Percentiles rank a stretch among this genome's conserved stretches.
Evolutionary conservation across 2,797 vertebrate genomes (phyloP).

Genomic region (Anisognathus igniventris): DNA sequence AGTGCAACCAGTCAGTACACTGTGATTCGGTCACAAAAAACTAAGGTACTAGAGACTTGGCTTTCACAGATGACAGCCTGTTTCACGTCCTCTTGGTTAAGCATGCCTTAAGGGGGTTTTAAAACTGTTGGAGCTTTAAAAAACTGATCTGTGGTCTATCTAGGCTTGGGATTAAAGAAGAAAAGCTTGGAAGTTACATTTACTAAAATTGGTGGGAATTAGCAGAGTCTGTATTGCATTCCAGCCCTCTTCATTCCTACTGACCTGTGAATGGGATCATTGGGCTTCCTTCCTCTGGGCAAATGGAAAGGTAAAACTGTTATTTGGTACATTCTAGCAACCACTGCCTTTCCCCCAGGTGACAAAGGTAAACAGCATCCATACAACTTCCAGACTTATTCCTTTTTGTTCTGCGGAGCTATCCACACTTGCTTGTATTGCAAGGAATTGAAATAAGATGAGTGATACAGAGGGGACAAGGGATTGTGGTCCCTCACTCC

Average conservation of each 20-base stretch:
- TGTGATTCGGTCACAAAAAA: background rate
- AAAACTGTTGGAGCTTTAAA: background rate
- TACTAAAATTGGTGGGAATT: background rate
- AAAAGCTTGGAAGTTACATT: background rate
- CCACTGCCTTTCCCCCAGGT: background rate
- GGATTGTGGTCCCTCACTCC: background rate
- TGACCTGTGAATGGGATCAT: background rate
- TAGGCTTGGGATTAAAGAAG: background rate
- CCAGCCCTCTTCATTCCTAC: background rate
- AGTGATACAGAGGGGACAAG: background rate
- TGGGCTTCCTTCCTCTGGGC: background rate
- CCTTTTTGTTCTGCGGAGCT: background rate
- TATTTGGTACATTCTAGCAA: background rate
- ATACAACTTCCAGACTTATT: background rate
- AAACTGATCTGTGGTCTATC: background rate
- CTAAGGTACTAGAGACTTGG: background rate
- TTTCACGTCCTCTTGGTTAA: background rate
- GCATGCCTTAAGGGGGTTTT: background rate
- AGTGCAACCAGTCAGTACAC: background rate
- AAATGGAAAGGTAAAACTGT: background rate
- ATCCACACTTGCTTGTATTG: background rate
- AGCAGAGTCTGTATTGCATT: background rate
- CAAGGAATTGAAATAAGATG: background rate
- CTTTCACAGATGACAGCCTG: background rate
- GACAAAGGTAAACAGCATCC: background rate